Evolutionary conservation across 2,113 vertebrate species (phyloP), one percentile per base, ranked within the genome.

Genomic region (Zapornia atra): DNA sequence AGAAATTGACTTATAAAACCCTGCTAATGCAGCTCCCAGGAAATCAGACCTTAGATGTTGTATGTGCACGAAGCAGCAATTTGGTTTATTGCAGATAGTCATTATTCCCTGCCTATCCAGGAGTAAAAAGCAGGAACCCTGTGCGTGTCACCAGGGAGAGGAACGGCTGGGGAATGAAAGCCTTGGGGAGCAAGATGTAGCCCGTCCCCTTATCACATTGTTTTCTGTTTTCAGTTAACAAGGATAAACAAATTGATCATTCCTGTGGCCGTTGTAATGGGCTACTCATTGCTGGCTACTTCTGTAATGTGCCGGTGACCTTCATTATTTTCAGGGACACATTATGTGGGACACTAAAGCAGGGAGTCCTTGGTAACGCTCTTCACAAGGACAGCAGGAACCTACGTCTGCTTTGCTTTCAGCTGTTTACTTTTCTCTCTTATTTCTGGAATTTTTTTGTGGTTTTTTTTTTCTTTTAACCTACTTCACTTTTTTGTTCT

Each of bases 241-340:
- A 94, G 83, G 91, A 86, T 95, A 92, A 97, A 96, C 92, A 96
- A 93, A 96, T 94, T 92, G 96, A 96, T 97, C 84, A 54, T 90
- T 94, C 72, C 71, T 82, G 40, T 31, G 66, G 88, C 82, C 46
- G 25, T 29, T 82, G 53, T 63, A 59, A 89, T 70, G 92, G 53
- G 80, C 82, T 84, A 20, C 88, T 90, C 82, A 20, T 73, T 89
- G 77, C 76, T 93, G 88, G 20, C 80, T 60, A 61, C 88, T 69
- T 82, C 56, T 48, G 3, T 90, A 71, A 86, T 65, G 11, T 20
- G 53, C 46, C n/a, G 17, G 44, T 92, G 96, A 96, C 96, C 95
- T 96, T 94, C 83, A 63, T 82, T 91, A 66, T 85, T 92, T 92
- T 89, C 77, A 86, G 70, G 81, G 94, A 68, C 83, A 7, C 16